A percentile compares a stretch with the other conserved stretches of the same genome.
phyloP scores from a whole-genome alignment of 35 echinoderm and acorn worm species.

The Lytechinus pictus region DNA sequence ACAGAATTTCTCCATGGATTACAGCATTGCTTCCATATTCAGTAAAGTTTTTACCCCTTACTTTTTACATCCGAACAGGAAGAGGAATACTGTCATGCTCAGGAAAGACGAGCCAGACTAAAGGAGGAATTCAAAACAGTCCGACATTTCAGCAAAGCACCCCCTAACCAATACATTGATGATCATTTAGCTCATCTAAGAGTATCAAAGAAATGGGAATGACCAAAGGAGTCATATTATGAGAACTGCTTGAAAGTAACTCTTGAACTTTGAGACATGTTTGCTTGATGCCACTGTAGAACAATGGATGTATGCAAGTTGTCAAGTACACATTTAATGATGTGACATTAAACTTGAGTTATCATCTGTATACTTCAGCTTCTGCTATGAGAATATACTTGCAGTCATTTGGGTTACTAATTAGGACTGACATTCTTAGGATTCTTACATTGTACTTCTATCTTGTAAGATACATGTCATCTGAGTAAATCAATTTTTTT shows the following conservation, averaged over 20 bases:
- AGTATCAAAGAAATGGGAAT: conserved; percentile 60
- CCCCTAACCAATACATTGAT: conserved; percentile 50
- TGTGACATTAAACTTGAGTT: no score
- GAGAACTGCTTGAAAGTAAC: background rate
- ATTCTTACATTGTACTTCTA: no score
- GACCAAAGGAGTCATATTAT: background rate
- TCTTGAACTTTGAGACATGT: background rate
- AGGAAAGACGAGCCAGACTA: conserved; percentile 14
- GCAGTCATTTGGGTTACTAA: no score
- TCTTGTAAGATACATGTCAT: no score
- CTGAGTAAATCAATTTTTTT: no score
- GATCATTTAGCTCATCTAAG: conserved; percentile 60
- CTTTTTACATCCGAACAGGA: background rate
- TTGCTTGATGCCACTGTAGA: background rate
- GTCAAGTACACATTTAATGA: background rate
- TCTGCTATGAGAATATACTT: no score
- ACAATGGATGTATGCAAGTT: background rate
- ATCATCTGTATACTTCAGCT: no score
- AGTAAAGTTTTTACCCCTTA: background rate
- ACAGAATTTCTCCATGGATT: no score
- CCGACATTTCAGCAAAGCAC: conserved; percentile 47
- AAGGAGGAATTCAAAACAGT: background rate
- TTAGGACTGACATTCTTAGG: no score
- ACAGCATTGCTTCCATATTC: background rate
- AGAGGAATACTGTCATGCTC: conserved; percentile 58